Conservation (phyloP, 92 coral and sea anemone genomes). For the Metridium senile region DNA sequence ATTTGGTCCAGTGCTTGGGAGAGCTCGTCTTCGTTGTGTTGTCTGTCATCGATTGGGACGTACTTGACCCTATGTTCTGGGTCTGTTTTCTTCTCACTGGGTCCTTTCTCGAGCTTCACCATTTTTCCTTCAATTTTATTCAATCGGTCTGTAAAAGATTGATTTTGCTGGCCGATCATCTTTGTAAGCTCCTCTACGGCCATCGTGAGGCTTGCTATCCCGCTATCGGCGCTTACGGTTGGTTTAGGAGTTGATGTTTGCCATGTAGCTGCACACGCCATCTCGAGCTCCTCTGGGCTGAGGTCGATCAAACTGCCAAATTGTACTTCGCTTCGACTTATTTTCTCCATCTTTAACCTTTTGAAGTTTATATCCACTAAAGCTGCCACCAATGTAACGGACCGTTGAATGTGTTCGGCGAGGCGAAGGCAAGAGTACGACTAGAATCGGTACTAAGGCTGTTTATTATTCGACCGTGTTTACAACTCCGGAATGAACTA, state of each 20-base stretch:
- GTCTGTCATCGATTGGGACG: background rate
- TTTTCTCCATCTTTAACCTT: background rate
- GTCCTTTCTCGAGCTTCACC: background rate
- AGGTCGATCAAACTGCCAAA: background rate
- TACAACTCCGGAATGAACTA: background rate
- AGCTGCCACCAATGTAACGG: background rate
- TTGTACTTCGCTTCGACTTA: background rate
- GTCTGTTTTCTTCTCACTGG: background rate
- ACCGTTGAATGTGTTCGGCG: background rate
- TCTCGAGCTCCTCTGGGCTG: background rate
- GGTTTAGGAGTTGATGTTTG: background rate
- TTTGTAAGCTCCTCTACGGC: background rate
- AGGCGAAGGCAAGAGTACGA: background rate
- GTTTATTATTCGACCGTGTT: background rate
- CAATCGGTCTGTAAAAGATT: background rate
- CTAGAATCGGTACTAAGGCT: background rate
- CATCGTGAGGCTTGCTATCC: background rate
- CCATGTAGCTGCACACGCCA: background rate
- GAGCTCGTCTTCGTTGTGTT: background rate
- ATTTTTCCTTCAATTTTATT: background rate
- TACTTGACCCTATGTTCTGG: background rate
- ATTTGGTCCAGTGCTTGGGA: background rate
- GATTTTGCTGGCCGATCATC: background rate
- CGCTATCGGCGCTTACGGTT: background rate
- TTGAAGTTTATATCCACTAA: background rate